A percentile compares a stretch with the other conserved stretches of the same genome.
These are phyloP conservation scores for Steinernema scapterisci DNA, from an alignment of 2,888 invertebrate species.

Conservation along the genomic window DNA sequence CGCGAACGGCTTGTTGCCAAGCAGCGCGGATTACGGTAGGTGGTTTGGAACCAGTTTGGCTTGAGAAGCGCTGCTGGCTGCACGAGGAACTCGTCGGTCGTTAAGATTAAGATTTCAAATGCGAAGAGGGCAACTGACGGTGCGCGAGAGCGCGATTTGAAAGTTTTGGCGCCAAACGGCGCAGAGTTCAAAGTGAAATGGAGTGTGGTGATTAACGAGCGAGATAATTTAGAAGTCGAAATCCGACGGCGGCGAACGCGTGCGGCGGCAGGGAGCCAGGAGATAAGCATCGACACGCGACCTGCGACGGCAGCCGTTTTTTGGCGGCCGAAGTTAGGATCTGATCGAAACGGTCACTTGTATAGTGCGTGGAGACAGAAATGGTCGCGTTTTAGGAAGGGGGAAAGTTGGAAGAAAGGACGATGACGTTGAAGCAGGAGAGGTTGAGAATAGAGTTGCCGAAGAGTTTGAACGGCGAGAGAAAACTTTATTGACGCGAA, in stretches of 20 bases:
- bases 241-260: slow-evolving; percentile 21
- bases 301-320: slow-evolving; percentile 18
- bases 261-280: neutral
- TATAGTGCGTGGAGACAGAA: too few relatives aligned
- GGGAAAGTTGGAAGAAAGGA: too few relatives aligned
- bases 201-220: slow-evolving; percentile 26
- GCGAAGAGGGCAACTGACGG: neutral
- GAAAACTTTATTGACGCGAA: too few relatives aligned
- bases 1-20: neutral
- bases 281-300: slow-evolving; percentile 26
- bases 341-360: neutral
- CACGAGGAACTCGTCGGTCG: neutral
- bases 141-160: slow-evolving; percentile 24
- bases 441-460: too few relatives aligned
- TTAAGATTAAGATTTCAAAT: neutral
- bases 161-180: slow-evolving; percentile 29
- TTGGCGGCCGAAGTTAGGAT: slow-evolving; percentile 13
- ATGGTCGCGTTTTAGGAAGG: too few relatives aligned
- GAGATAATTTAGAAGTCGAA: slow-evolving; percentile 30
- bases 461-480: too few relatives aligned
- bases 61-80: neutral
- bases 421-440: too few relatives aligned
- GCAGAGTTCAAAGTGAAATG: slow-evolving; percentile 17
- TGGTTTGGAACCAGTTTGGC: too few relatives aligned
- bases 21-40: slow-evolving; percentile 17